Percentiles rank a stretch among this genome's conserved stretches.
Conservation (phyloP, 2,113 vertebrate genomes). For the Morone chrysops region DNA sequence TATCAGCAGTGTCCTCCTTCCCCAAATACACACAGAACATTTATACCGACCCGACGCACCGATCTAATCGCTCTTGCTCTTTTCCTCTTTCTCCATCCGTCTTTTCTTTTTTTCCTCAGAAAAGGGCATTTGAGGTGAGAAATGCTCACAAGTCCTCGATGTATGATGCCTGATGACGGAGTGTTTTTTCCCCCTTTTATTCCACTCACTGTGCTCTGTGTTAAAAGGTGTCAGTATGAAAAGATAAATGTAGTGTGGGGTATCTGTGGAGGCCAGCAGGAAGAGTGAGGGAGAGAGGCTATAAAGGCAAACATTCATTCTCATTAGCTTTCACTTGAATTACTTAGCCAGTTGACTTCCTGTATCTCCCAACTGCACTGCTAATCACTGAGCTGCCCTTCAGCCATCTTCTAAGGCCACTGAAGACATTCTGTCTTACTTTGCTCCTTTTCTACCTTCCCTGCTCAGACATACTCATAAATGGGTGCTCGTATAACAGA, state of each 20-base stretch:
- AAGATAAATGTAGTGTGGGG: conserved; percentile 54
- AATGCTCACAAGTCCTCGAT: background rate
- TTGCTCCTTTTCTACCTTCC: background rate
- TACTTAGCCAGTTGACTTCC: conserved; percentile 61
- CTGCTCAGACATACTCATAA: background rate
- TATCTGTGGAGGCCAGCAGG: conserved; percentile 52
- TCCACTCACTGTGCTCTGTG: background rate
- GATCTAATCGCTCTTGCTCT: conserved; percentile 40
- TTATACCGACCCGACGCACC: conserved; percentile 19
- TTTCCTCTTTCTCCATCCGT: background rate
- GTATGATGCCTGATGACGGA: conserved; percentile 32
- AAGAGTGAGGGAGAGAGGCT: conserved; percentile 28
- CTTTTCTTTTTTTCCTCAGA: conserved; percentile 23
- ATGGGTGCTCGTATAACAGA: too few species aligned
- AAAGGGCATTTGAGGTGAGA: conserved; percentile 50
- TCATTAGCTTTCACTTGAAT: conserved; percentile 74
- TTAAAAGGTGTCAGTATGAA: conserved; percentile 40
- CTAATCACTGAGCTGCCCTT: conserved; percentile 58
- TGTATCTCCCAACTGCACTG: conserved; percentile 56
- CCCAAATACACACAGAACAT: conserved; percentile 39
- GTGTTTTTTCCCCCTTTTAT: conserved; percentile 11
- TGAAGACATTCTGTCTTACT: conserved; percentile 36
- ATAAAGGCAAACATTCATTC: conserved; percentile 68
- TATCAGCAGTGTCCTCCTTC: conserved; percentile 40
- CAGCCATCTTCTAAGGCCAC: conserved; percentile 48